Base-by-base conservation (phyloP, 2,113 vertebrate species). In the Nesoenas mayeri region DNA sequence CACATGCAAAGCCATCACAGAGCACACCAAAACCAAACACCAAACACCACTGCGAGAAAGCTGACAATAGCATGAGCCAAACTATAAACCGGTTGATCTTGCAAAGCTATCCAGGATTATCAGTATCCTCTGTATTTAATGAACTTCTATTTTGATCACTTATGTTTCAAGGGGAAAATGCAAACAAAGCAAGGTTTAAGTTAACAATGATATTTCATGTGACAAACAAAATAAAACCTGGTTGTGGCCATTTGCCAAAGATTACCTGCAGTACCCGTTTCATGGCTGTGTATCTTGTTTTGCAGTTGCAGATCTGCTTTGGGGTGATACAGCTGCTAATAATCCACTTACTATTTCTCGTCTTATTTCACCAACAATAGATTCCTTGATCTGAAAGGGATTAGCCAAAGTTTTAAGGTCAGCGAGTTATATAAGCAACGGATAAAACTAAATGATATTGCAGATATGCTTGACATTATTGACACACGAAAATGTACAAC, bases 281-380 rank as follows among this genome's bases (percentile, higher is more conserved):
- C 97, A 96, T 16, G 96, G 96, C 48, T 96, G 81, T 28, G 67
- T 54, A 88, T 98, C 97, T 91, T 97, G 97, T 78, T 97, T 98
- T 88, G 97, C 85, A 90, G 70, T 89, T 28, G 97, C 95, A 36
- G 98, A 96, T 91, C 93, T 97, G 94, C 83, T 97, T 48, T 98
- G 97, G 54, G 97, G 98, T 12, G 98, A 98, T 53, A 98, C 98
- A 29, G 98, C 98, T 89, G 99, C 98, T 93, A 99, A 97, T 80
- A 99, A 98, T 94, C 99, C 99, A 91, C 98, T 98, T 97, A 99
- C 98, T 92, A 99, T 99, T 98, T 99, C 99, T 92, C 98, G 98
- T 91, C 98, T 98, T 93, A 99, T 99, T 97, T 99, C 99, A 66
- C 99, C 98, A 40, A 98, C 98, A 92, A 99, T 98, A 60, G 98